Conservation (phyloP, 2,113 vertebrate genomes). For the Boulengeromyrus knoepffleri region DNA sequence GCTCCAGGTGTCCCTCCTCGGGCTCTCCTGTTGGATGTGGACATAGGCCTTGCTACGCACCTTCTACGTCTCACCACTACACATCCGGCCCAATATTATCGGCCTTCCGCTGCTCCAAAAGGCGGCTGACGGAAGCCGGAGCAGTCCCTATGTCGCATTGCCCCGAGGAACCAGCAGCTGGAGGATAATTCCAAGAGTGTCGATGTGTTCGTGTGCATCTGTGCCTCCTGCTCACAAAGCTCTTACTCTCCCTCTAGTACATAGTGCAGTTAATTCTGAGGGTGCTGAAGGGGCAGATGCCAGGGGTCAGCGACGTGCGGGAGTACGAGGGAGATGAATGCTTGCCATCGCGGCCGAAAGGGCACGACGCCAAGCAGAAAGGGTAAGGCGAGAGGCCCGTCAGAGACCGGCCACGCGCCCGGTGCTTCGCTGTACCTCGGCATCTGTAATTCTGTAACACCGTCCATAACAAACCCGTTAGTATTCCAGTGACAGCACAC, state of each 20-base stretch:
- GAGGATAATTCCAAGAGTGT: not conserved
- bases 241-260: conserved; percentile 60
- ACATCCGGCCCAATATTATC: not conserved
- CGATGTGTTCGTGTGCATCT: not conserved
- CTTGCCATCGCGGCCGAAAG: not conserved
- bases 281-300: conserved; percentile 78
- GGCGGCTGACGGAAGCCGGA: not conserved
- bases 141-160: not conserved
- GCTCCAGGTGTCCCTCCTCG: not conserved
- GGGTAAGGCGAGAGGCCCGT: conserved; percentile 44
- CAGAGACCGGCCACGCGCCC: not conserved
- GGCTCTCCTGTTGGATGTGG: too few species aligned
- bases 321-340: conserved; percentile 76
- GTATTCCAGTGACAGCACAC: not conserved
- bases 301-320: conserved; percentile 78
- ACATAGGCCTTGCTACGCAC: not conserved
- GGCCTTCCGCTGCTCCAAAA: not conserved
- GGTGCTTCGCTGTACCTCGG: too few species aligned
- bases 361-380: conserved; percentile 44
- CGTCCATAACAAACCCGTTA: not conserved
- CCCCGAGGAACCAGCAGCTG: not conserved
- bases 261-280: conserved; percentile 84
- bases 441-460: not conserved
- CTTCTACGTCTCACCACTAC: not conserved
- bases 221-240: not conserved